A percentile compares a stretch with the other conserved stretches of the same genome.
These are phyloP conservation scores for Megalonaias nervosa DNA, from an alignment of 1,140 invertebrate species.

Conservation along the genomic window DNA sequence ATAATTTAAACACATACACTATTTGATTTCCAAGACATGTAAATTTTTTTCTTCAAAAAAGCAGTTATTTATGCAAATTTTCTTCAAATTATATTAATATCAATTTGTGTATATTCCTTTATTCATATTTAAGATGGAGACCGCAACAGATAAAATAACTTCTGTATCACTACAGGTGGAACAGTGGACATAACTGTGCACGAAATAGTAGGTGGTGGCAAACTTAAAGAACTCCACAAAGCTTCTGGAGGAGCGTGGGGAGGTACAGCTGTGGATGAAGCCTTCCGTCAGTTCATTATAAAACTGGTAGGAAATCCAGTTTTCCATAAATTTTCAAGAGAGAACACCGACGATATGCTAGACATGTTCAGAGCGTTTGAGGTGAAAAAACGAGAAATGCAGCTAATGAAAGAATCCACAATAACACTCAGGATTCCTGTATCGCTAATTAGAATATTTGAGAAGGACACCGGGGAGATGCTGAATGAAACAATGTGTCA, in stretches of 20 bases:
- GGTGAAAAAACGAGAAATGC: constrained; percentile 3
- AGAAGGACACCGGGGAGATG: background rate
- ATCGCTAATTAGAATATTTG: background rate
- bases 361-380: constrained; percentile 1
- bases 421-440: background rate
- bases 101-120: no score
- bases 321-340: background rate
- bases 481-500: background rate
- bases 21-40: no score
- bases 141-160: no score
- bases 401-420: background rate
- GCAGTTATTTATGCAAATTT: no score
- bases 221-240: constrained; percentile 3
- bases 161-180: background rate
- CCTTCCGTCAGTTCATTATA: background rate
- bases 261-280: background rate
- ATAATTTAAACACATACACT: no score
- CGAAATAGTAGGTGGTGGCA: background rate
- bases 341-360: background rate
- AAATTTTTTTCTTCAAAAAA: no score
- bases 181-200: constrained; percentile 4
- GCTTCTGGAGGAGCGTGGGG: background rate
- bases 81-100: no score
- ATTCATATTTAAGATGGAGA: no score
- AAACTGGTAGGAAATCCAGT: background rate